Percentiles rank a stretch among this genome's conserved stretches.
Conservation (phyloP, 2,797 vertebrate species). For the Etheostoma perlongum region DNA sequence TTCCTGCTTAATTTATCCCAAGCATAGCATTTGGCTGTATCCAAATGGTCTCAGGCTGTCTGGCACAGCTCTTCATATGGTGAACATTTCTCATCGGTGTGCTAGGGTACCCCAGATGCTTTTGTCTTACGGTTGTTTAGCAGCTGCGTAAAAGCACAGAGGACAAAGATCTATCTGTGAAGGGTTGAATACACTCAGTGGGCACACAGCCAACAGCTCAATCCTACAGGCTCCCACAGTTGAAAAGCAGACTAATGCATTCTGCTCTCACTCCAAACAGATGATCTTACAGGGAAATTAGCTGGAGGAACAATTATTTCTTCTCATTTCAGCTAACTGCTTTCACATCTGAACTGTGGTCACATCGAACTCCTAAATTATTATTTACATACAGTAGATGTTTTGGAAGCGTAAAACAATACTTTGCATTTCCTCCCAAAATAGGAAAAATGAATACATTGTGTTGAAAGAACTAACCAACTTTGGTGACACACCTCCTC, state of each 20-base stretch:
- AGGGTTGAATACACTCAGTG: constrained; percentile 89
- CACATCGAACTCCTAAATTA: constrained; percentile 23
- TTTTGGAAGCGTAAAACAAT: constrained; percentile 14
- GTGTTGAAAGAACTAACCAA: constrained; percentile 2
- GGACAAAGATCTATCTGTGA: constrained; percentile 95
- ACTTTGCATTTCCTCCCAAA: neutral
- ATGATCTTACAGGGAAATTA: constrained; percentile 68
- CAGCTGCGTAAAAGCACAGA: constrained; percentile 82
- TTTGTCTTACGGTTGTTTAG: constrained; percentile 88
- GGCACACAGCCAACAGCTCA: constrained; percentile 88
- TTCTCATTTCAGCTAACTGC: constrained; percentile 45
- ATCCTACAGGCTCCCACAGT: constrained; percentile 80
- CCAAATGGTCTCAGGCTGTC: constrained; percentile 73
- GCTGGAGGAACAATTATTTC: constrained; percentile 41
- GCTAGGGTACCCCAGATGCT: constrained; percentile 86
- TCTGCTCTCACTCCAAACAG: constrained; percentile 66
- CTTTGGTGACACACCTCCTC: neutral
- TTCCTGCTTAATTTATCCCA: constrained; percentile 58
- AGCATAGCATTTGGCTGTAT: constrained; percentile 61
- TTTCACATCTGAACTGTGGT: constrained; percentile 49
- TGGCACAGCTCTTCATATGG: constrained; percentile 78
- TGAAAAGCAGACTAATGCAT: constrained; percentile 77
- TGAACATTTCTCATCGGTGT: constrained; percentile 84
- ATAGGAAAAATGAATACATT: neutral
- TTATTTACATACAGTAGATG: neutral